Percentiles rank a stretch among this genome's conserved stretches.
Conservation (phyloP, 2,113 vertebrate genomes). For the Merops nubicus region DNA sequence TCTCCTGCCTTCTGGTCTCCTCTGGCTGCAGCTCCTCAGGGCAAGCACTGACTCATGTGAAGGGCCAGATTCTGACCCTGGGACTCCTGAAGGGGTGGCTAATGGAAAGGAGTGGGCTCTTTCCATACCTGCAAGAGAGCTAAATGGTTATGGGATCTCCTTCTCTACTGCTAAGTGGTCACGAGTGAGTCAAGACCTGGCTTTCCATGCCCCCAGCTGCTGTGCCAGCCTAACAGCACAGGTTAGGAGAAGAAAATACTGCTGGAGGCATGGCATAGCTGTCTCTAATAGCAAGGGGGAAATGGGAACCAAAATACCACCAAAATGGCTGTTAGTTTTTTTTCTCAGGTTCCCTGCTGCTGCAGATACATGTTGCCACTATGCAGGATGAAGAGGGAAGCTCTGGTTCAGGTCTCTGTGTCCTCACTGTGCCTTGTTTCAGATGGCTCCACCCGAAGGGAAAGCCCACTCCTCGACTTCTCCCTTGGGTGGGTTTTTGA, state of each 20-base stretch:
- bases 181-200: background rate
- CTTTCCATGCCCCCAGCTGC: background rate
- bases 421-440: background rate
- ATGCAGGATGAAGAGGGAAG: background rate
- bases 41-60: background rate
- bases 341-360: background rate
- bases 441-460: accelerated
- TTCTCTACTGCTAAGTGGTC: background rate
- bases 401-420: accelerated
- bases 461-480: background rate
- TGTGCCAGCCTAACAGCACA: background rate
- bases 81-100: background rate
- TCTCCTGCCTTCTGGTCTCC: constrained; percentile 5
- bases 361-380: background rate
- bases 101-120: background rate
- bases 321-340: background rate
- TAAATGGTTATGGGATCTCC: accelerated
- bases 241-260: background rate
- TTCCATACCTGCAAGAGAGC: background rate
- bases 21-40: background rate
- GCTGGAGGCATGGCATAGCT: background rate
- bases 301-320: background rate
- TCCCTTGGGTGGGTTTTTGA: background rate
- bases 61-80: background rate
- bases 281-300: background rate